Conservation (phyloP, 1,140 invertebrate genomes). For the Plectrocnemia conspersa region DNA sequence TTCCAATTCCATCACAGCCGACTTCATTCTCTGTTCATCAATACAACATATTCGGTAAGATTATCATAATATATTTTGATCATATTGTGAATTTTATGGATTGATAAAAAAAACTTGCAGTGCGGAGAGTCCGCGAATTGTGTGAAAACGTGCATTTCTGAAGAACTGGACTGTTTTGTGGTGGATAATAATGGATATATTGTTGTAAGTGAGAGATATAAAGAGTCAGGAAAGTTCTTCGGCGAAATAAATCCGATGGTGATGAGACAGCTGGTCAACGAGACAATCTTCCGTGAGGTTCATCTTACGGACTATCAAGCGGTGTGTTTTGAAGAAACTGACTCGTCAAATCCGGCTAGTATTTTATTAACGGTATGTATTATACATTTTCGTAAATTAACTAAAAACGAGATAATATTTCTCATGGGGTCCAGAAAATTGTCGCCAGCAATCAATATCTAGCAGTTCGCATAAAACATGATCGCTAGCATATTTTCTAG, state of each 20-base stretch:
- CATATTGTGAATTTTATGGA: not conserved
- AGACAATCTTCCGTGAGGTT: conserved; percentile 72
- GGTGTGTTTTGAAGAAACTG: conserved; percentile 69
- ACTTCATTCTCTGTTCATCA: conserved; percentile 69
- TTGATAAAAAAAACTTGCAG: conserved; percentile 37
- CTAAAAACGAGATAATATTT: too few species aligned
- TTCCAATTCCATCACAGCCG: conserved; percentile 79
- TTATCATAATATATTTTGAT: conserved; percentile 16
- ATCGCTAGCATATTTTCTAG: too few species aligned
- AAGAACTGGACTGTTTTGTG: conserved; percentile 75
- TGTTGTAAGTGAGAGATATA: conserved; percentile 66
- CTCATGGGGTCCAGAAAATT: too few species aligned
- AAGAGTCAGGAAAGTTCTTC: conserved; percentile 79
- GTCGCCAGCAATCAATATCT: too few species aligned
- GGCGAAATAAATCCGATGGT: conserved; percentile 76
- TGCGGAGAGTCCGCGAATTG: conserved; percentile 55
- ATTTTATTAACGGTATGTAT: conserved; percentile 58
- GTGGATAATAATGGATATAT: conserved; percentile 89
- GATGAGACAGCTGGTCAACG: conserved; percentile 71
- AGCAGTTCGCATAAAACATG: too few species aligned
- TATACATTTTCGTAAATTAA: too few species aligned
- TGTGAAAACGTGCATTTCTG: conserved; percentile 62
- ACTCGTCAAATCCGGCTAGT: conserved; percentile 56
- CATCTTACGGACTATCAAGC: conserved; percentile 86
- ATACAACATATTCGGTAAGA: conserved; percentile 66